These are phyloP conservation scores for Sebastes oblongus DNA, from an alignment of 2,797 vertebrate species.

Conservation along the genomic window DNA sequence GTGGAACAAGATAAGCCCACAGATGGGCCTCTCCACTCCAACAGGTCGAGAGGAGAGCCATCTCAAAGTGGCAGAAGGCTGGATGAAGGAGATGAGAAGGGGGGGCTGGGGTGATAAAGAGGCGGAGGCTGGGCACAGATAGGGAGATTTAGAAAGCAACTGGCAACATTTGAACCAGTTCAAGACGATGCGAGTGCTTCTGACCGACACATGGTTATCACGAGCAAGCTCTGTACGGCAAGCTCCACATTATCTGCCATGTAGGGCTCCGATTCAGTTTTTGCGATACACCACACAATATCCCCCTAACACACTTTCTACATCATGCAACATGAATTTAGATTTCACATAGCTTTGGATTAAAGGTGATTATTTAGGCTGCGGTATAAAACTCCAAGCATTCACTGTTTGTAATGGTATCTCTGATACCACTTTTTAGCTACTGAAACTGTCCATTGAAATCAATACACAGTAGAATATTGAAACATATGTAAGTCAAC, in stretches of 20 bases:
- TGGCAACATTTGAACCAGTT: slow-evolving; percentile 14
- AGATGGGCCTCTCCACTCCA: slow-evolving; percentile 70
- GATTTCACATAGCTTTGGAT: background rate
- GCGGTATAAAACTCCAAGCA: background rate
- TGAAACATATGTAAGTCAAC: background rate
- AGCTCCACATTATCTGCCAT: slow-evolving; percentile 9
- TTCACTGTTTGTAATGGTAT: background rate
- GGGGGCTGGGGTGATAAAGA: background rate
- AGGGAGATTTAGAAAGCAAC: slow-evolving; percentile 36
- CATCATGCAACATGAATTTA: background rate
- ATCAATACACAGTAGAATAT: background rate
- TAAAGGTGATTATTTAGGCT: background rate
- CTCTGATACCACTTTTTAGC: background rate
- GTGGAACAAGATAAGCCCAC: slow-evolving; percentile 68
- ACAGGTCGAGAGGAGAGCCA: slow-evolving; percentile 59
- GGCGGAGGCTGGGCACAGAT: background rate
- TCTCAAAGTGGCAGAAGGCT: slow-evolving; percentile 45
- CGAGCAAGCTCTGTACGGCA: background rate
- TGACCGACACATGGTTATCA: background rate
- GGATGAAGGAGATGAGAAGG: slow-evolving; percentile 14
- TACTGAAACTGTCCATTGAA: background rate
- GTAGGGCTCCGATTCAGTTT: background rate
- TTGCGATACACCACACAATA: background rate
- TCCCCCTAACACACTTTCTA: background rate
- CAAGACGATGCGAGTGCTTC: background rate